Percentiles rank a stretch among this genome's conserved stretches.
Evolutionary conservation across 2,888 invertebrate genomes (phyloP).

Genomic region (Sarcophaga rosellei): DNA sequence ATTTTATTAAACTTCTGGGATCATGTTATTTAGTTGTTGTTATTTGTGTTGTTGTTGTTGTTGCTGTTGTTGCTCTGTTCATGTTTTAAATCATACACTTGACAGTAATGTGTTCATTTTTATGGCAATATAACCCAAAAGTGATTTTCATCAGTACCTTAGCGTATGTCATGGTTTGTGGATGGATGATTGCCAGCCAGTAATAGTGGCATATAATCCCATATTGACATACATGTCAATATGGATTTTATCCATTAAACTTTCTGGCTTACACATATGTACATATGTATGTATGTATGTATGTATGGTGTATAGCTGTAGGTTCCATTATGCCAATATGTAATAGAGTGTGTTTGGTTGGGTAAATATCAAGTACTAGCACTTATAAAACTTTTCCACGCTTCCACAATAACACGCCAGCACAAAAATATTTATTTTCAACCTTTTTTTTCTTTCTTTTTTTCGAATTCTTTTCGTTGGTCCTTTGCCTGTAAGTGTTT

Average conservation of each 20-base stretch:
- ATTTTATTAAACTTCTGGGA: slow-evolving; percentile 63
- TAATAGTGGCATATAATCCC: slow-evolving; percentile 39
- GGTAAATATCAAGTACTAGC: slow-evolving; percentile 51
- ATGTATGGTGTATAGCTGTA: background rate
- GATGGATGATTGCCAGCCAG: slow-evolving; percentile 12
- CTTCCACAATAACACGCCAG: slow-evolving; percentile 17
- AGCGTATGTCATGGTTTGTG: slow-evolving; percentile 35
- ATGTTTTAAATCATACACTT: slow-evolving; percentile 60
- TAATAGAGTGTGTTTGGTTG: background rate
- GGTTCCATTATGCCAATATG: too few relatives aligned
- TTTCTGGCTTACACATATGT: slow-evolving; percentile 5
- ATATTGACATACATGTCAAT: slow-evolving; percentile 64
- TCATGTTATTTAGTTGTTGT: slow-evolving; percentile 34
- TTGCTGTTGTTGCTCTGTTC: slow-evolving; percentile 32
- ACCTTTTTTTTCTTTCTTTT: background rate
- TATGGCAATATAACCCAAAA: slow-evolving; percentile 60
- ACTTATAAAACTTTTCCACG: slow-evolving; percentile 33
- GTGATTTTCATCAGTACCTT: slow-evolving; percentile 62
- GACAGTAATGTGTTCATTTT: slow-evolving; percentile 66
- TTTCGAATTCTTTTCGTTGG: background rate
- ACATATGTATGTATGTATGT: background rate
- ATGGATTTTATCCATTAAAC: slow-evolving; percentile 53
- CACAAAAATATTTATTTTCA: slow-evolving; percentile 21
- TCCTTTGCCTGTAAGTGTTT: slow-evolving; percentile 21
- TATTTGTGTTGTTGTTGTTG: background rate